Evolutionary conservation across 2,888 invertebrate genomes (phyloP).

Genomic region (Cheilosia vulpina): DNA sequence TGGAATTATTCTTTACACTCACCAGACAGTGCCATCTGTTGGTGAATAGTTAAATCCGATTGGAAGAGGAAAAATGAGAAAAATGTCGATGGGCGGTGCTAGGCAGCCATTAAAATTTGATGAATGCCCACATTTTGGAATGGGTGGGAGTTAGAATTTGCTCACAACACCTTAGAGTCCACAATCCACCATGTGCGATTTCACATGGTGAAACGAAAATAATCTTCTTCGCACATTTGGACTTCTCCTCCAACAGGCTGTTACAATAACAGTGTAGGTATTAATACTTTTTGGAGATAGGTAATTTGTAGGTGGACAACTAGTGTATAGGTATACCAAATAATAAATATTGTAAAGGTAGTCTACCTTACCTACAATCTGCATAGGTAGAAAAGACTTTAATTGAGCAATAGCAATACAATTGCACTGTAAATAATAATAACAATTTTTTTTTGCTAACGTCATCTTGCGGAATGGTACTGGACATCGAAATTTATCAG

Average conservation of each 20-base stretch:
- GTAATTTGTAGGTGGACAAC: too few species aligned
- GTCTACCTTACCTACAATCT: too few species aligned
- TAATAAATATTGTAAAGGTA: too few species aligned
- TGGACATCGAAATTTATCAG: too few species aligned
- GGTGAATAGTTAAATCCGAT: background rate
- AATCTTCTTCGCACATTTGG: background rate
- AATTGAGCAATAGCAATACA: too few species aligned
- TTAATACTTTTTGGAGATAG: too few species aligned
- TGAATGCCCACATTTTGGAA: constrained; percentile 73
- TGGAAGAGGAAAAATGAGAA: constrained; percentile 46
- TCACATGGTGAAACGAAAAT: constrained; percentile 23
- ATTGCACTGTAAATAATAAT: too few species aligned
- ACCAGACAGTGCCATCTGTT: constrained; percentile 51
- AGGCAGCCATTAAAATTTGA: constrained; percentile 79
- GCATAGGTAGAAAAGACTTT: too few species aligned
- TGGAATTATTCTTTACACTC: background rate
- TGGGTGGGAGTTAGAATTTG: constrained; percentile 59
- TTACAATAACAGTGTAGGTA: too few species aligned
- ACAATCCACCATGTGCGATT: constrained; percentile 74
- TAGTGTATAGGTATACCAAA: too few species aligned
- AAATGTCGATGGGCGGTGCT: constrained; percentile 75
- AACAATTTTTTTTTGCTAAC: too few species aligned
- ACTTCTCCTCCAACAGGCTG: background rate
- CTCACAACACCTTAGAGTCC: constrained; percentile 58
- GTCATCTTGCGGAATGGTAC: too few species aligned